Evolutionary conservation across 2,888 invertebrate species (phyloP), one percentile per base, ranked within the genome.

Genomic region (Pteria penguin): DNA sequence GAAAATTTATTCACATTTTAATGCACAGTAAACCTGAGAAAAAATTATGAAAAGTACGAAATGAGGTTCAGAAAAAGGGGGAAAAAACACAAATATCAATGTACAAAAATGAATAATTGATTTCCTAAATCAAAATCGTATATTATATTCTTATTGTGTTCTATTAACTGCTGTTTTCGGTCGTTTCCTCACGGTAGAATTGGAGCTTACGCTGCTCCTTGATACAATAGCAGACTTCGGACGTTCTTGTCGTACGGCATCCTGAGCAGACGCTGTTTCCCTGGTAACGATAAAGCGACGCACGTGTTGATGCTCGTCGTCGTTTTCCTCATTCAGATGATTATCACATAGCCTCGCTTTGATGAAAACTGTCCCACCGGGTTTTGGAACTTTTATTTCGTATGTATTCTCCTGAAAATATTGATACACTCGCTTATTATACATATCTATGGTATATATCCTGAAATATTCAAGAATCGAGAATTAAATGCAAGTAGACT

Each of bases 321-420:
- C 65, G 11, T 65, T 72, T 55, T 76, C 55, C 5, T 75, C 73
- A 8, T 83, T 83, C 22, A 70, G 62, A 2, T 86, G 83, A 65
- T 76, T 84, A 4, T 77, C 66, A 70, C 90, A 90, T 18, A 83
- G 80, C 71, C 83, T 85, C 57, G 84, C 82, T 54, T 85, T 82
- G n/a, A 91, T 86, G 68, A 84, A 89, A 14, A 91, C 91, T 0
- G 90, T 89, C 0, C 90, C 91, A 2, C 90, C 90, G 2, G 91
- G 88, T 27, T 90, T 82, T 22, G 91, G 91, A 4, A 90, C 87
- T 60, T 83, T 85, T 11, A 77, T 31, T 4, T 77, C 76, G 52
- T 68, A 73, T n/a, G 61, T 66, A 18, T 69, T 69, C 11, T 73
- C 73, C 31, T 77, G 68, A 29, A 45, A 45, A 18, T 27, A 31